These are phyloP conservation scores for Hoplodrina ambigua DNA, from an alignment of 2,888 invertebrate genomes.

Conservation along the genomic window DNA sequence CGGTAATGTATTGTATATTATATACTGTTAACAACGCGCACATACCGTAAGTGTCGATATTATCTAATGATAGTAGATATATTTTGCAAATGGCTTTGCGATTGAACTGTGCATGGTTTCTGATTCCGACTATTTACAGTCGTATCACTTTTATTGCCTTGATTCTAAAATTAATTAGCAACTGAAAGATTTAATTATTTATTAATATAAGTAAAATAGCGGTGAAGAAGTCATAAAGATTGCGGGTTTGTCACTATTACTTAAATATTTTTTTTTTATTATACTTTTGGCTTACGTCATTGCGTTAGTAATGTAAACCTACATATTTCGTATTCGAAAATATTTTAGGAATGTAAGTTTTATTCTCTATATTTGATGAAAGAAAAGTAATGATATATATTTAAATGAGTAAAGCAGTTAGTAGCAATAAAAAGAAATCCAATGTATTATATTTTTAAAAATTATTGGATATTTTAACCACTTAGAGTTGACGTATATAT, in stretches of 20 bases:
- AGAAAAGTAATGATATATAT: conserved; percentile 16
- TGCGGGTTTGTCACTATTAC: conserved; percentile 18
- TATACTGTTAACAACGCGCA: not conserved
- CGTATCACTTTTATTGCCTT: not conserved
- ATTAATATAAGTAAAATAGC: conserved; percentile 5
- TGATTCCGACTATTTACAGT: not conserved
- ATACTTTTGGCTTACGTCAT: conserved; percentile 23
- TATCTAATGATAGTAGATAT: not conserved
- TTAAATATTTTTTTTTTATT: conserved; percentile 17
- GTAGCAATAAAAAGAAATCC: conserved; percentile 38
- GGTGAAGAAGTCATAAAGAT: conserved; percentile 17
- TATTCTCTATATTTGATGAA: conserved; percentile 23
- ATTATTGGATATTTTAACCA: conserved; percentile 20
- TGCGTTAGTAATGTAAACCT: conserved; percentile 32
- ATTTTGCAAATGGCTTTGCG: conserved; percentile 2
- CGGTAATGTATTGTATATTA: not conserved
- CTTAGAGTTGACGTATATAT: conserved; percentile 7
- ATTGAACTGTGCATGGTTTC: not conserved
- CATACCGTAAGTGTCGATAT: not conserved
- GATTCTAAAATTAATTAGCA: conserved; percentile 9
- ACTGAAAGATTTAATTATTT: conserved; percentile 4
- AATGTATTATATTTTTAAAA: conserved; percentile 9
- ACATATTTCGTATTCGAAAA: conserved; percentile 44
- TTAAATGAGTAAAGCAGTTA: conserved; percentile 16
- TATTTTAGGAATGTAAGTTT: conserved; percentile 24